A percentile compares a stretch with the other conserved stretches of the same genome.
Evolutionary conservation across 2,888 invertebrate genomes (phyloP).

Genomic region (Auanema freiburgensis): DNA sequence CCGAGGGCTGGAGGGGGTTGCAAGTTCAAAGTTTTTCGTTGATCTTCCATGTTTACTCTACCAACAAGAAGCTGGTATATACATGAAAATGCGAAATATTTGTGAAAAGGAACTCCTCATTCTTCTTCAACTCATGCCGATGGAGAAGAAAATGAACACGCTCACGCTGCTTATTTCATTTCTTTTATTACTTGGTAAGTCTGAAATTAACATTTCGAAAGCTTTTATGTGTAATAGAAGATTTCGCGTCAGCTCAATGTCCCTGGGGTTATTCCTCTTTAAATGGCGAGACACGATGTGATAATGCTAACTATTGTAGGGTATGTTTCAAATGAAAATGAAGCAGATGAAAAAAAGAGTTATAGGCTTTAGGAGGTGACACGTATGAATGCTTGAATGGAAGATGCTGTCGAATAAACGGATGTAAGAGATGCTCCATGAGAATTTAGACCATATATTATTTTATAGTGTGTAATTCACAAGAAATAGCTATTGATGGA

Average conservation of each 20-base stretch:
- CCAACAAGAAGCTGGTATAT: no score
- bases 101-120: no score
- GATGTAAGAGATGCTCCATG: slow-evolving; percentile 8
- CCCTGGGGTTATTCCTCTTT: slow-evolving; percentile 20
- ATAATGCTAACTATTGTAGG: slow-evolving; percentile 12
- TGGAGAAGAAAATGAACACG: no score
- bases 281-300: slow-evolving; percentile 18
- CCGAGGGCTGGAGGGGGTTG: no score
- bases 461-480: slow-evolving; percentile 15
- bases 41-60: no score
- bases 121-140: no score
- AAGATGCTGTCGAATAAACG: slow-evolving; percentile 18
- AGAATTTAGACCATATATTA: not conserved
- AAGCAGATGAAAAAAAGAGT: not conserved
- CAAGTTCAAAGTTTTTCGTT: no score
- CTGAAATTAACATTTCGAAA: not conserved
- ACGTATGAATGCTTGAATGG: slow-evolving; percentile 20
- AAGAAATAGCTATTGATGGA: slow-evolving; percentile 13
- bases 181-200: not conserved
- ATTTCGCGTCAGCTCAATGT: slow-evolving; percentile 11
- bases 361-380: slow-evolving; percentile 18
- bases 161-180: no score
- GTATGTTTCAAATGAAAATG: not conserved
- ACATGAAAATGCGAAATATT: no score
- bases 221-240: slow-evolving; percentile 1